phyloP scores from a whole-genome alignment of 1,140 invertebrate genomes.

The Oscheius sp. region DNA sequence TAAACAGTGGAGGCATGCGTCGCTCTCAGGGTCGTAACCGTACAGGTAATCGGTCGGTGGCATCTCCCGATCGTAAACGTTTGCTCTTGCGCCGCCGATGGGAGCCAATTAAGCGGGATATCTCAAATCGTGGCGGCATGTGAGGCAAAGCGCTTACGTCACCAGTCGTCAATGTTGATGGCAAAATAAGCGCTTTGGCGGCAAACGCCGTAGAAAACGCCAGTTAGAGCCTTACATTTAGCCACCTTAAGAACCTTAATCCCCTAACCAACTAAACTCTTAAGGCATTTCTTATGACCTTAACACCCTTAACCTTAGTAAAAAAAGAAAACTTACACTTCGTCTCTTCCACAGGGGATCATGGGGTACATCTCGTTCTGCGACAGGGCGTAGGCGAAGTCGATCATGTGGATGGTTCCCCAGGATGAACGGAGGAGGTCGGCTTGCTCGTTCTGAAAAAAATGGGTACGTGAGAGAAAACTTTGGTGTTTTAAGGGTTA shows the following conservation, averaged over 20 bases:
- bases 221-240: no score
- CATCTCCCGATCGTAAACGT: conserved; percentile 13
- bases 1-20: not conserved
- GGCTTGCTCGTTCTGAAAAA: conserved; percentile 9
- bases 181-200: no score
- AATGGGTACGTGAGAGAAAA: conserved; percentile 10
- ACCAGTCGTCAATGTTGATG: no score
- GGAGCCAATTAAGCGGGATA: conserved; percentile 8
- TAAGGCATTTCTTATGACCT: no score
- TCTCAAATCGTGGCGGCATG: no score
- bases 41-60: conserved; percentile 5
- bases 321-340: not conserved
- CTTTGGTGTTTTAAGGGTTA: not conserved
- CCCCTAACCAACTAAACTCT: no score
- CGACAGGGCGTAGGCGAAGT: conserved; percentile 12
- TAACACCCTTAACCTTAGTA: no score
- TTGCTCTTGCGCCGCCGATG: conserved; percentile 6
- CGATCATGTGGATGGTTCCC: conserved; percentile 10
- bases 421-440: conserved; percentile 9
- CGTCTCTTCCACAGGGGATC: not conserved
- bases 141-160: not conserved
- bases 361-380: not conserved
- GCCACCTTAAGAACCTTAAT: no score
- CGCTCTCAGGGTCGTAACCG: not conserved
- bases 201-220: no score